Base-by-base conservation (phyloP, 1,140 invertebrate genomes). In the Trichonephila inaurata region DNA sequence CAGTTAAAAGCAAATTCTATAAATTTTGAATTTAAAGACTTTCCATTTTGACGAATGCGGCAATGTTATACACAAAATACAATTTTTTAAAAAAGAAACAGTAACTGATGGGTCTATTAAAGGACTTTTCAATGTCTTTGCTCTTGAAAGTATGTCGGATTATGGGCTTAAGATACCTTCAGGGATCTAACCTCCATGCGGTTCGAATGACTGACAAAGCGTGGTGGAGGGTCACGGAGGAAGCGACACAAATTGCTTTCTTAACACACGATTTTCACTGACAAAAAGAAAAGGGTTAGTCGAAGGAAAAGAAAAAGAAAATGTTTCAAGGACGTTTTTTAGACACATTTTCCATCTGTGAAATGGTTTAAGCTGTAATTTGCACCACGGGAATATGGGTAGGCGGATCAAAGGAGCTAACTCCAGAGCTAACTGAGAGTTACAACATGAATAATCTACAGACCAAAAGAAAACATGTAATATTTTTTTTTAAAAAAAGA, bases 201-300 rank as follows among this genome's bases (percentile, higher is more conserved):
- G 40, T 58, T 89, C 87, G 28, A 89, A 69, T 89, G 87, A 89
- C 69, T n/a, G 87, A 89, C 87, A 89, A 89, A 69, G 87, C 87
- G 72, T 89, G 87, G 87, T 64, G 66, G 8, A 72, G 64, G 87
- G 87, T 89, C 87, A 89, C 64, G 66, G 24, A 89, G 62, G 33
- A 72, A 89, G 58, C 40, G 62, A 89, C 87, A 89, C 33, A 89
- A 89, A 89, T 72, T 89, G 87, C 87, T 28, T 58, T 58, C 19
- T 12, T 2, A 89, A 24, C 7, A 69, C 87, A 89, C 87, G 40
- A 89, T 89, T 89, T 89, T 72, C 87, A 51, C 87, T 40, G 40
- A 40, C 18, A 24, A 16, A 66, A 69, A 89, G 44, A 69, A 44
- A 62, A 33, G 62, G 21, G 66, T 51, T 58, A 58, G 28, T 1